These are phyloP conservation scores for Urechis unicinctus DNA, from an alignment of 2,888 invertebrate genomes.

Conservation along the genomic window DNA sequence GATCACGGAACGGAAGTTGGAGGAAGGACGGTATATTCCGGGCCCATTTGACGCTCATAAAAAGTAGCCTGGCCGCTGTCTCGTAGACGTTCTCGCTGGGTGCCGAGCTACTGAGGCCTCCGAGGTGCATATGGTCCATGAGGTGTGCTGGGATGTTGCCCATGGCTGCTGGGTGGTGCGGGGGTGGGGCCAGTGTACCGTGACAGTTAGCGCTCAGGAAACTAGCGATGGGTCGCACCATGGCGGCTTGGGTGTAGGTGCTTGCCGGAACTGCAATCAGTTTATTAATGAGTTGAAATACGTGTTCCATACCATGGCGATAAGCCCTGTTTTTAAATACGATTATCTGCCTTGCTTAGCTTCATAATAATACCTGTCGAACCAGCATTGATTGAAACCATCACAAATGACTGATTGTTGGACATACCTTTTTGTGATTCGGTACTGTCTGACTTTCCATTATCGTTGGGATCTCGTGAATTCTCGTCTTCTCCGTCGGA, in stretches of 20 bases:
- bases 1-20: slow-evolving; percentile 67
- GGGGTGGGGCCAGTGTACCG: neutral
- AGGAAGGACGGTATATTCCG: slow-evolving; percentile 69
- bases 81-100: slow-evolving; percentile 20
- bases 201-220: neutral
- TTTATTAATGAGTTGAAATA: too few relatives aligned
- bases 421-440: too few relatives aligned
- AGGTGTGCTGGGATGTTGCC: slow-evolving; percentile 9
- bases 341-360: too few relatives aligned
- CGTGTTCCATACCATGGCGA: too few relatives aligned
- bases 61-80: slow-evolving; percentile 58
- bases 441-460: too few relatives aligned
- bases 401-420: too few relatives aligned
- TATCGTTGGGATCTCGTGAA: too few relatives aligned
- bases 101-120: slow-evolving; percentile 3
- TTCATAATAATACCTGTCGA: too few relatives aligned
- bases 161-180: neutral
- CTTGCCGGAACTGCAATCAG: too few relatives aligned
- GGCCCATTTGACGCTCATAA: slow-evolving; percentile 74
- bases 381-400: too few relatives aligned
- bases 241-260: neutral
- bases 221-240: neutral
- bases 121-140: slow-evolving; percentile 6
- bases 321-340: too few relatives aligned
- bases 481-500: too few relatives aligned